Evolutionary conservation across 2,888 invertebrate species (phyloP).

Genomic region (Dendrolimus pini): DNA sequence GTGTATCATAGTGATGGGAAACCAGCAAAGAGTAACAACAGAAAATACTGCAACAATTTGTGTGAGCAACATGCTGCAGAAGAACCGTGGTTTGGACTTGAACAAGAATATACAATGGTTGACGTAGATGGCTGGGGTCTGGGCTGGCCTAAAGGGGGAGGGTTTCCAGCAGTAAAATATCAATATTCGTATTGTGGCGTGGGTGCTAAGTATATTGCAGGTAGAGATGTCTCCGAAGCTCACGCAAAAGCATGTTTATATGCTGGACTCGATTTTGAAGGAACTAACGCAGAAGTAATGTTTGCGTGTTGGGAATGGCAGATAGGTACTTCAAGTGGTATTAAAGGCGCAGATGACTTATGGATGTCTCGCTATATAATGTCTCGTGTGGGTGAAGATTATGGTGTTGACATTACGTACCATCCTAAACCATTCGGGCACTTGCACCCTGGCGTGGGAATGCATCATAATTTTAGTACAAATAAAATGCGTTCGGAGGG

Average conservation of each 20-base stretch:
- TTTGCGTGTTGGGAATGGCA: slow-evolving; percentile 94
- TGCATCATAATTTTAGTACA: slow-evolving; percentile 94
- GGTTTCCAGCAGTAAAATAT: slow-evolving; percentile 91
- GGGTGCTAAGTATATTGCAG: slow-evolving; percentile 94
- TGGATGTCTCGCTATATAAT: slow-evolving; percentile 92
- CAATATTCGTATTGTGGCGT: slow-evolving; percentile 95
- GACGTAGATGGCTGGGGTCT: slow-evolving; percentile 92
- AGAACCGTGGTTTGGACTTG: slow-evolving; percentile 94
- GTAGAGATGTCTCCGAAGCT: slow-evolving; percentile 93
- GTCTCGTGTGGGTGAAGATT: slow-evolving; percentile 90
- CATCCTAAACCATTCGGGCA: slow-evolving; percentile 86
- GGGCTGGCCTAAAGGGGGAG: slow-evolving; percentile 96
- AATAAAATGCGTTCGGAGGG: slow-evolving; percentile 89
- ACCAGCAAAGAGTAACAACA: slow-evolving; percentile 84
- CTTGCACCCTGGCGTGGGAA: slow-evolving; percentile 92
- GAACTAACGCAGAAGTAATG: slow-evolving; percentile 98
- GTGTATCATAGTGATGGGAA: slow-evolving; percentile 83
- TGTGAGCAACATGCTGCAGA: slow-evolving; percentile 80
- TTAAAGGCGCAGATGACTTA: slow-evolving; percentile 87
- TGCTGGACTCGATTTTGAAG: slow-evolving; percentile 93
- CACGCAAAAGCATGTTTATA: slow-evolving; percentile 90
- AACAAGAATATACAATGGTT: slow-evolving; percentile 93
- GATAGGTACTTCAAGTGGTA: slow-evolving; percentile 92
- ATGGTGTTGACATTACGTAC: slow-evolving; percentile 82
- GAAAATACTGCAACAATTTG: slow-evolving; percentile 82